Evolutionary conservation across 2,113 vertebrate species (phyloP).

Genomic region (Aramus guarauna): DNA sequence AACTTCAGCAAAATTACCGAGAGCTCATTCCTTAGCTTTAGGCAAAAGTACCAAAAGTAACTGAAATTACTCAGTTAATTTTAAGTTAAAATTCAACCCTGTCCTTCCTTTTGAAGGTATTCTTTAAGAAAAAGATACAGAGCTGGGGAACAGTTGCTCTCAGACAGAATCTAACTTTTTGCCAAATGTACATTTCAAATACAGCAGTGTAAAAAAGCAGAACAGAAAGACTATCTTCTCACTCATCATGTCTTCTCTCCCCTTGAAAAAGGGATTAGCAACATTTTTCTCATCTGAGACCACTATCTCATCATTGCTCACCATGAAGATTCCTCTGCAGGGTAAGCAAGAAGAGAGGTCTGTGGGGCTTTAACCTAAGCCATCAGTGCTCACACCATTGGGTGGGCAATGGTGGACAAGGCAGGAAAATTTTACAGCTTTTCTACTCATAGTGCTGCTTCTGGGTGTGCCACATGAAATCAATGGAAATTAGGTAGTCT

Average conservation of each 20-base stretch:
- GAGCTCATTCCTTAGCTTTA: background rate
- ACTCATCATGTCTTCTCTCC: background rate
- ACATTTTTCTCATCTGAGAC: background rate
- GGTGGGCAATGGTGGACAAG: background rate
- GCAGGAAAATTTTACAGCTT: background rate
- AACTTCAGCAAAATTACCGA: background rate
- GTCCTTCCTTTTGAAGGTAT: background rate
- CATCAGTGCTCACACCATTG: background rate
- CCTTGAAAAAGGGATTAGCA: background rate
- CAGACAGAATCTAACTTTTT: background rate
- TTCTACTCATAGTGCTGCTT: background rate
- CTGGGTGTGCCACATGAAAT: background rate
- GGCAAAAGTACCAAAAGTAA: background rate
- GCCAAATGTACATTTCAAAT: background rate
- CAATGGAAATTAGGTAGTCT: background rate
- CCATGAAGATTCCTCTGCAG: background rate
- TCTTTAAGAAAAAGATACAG: background rate
- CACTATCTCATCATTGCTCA: accelerated
- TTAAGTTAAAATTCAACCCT: background rate
- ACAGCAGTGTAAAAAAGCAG: background rate
- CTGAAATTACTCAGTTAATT: background rate
- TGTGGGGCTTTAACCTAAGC: background rate
- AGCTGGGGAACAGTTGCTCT: background rate
- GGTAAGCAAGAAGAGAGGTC: background rate
- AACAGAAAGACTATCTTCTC: background rate